Conservation (phyloP, 2,113 vertebrate species). For the Hymenochirus boettgeri region DNA sequence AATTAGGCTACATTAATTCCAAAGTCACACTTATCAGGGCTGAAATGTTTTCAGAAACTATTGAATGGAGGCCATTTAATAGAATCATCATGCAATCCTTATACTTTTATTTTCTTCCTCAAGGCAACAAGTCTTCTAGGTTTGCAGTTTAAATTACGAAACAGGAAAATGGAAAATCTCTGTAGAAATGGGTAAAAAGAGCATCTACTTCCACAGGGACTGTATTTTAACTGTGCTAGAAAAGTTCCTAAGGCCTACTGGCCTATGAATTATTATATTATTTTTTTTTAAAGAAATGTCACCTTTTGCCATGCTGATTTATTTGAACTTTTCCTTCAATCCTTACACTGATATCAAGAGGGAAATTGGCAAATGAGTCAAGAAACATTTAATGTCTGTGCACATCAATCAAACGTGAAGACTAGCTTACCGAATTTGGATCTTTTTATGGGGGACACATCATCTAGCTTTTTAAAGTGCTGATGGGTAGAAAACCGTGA, state of each 20-base stretch:
- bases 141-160: too few species aligned
- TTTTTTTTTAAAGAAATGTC: slow-evolving; percentile 19
- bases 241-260: slow-evolving; percentile 1
- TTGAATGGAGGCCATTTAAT: not conserved
- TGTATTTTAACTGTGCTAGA: not conserved
- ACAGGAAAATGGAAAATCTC: slow-evolving; percentile 6
- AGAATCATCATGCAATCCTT: too few species aligned
- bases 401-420: slow-evolving; percentile 46
- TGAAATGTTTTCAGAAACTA: not conserved
- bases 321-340: slow-evolving; percentile 26
- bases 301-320: slow-evolving; percentile 14
- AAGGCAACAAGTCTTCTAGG: too few species aligned
- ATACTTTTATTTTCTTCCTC: too few species aligned
- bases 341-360: slow-evolving; percentile 47
- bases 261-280: slow-evolving; percentile 13
- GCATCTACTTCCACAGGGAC: not conserved
- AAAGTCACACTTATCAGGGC: not conserved
- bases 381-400: slow-evolving; percentile 53
- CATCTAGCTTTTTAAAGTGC: slow-evolving; percentile 2
- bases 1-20: not conserved
- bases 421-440: slow-evolving; percentile 41
- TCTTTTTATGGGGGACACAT: slow-evolving; percentile 50
- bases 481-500: slow-evolving; percentile 22
- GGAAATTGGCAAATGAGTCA: slow-evolving; percentile 52
- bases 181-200: slow-evolving; percentile 7